These are phyloP conservation scores for Aphidius colemani DNA, from an alignment of 2,888 invertebrate genomes.

Conservation along the genomic window DNA sequence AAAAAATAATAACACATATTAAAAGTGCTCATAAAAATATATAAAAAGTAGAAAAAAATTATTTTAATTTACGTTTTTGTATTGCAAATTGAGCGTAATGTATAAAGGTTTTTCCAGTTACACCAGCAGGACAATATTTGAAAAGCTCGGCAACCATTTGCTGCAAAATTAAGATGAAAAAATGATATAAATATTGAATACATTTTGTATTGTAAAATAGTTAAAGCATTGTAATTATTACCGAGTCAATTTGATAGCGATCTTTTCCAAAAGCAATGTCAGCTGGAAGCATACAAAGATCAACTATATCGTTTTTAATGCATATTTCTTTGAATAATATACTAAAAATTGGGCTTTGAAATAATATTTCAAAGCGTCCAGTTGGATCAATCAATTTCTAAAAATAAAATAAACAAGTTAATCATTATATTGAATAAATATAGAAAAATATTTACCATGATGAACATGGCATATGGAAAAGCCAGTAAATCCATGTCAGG, in stretches of 20 bases:
- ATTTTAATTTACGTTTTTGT: slow-evolving; percentile 12
- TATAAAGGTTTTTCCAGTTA: slow-evolving; percentile 70
- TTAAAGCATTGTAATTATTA: not conserved
- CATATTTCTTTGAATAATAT: slow-evolving; percentile 3
- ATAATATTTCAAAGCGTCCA: slow-evolving; percentile 13
- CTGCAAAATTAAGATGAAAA: not conserved
- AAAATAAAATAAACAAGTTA: not conserved
- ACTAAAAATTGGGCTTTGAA: slow-evolving; percentile 1
- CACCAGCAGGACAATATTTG: slow-evolving; percentile 73
- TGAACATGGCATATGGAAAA: too few species aligned
- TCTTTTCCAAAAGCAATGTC: slow-evolving; percentile 1
- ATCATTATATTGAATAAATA: not conserved
- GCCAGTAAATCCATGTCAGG: too few species aligned
- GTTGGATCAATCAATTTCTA: slow-evolving; percentile 14
- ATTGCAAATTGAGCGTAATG: slow-evolving; percentile 67
- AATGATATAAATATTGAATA: slow-evolving; percentile 4
- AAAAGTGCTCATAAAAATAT: too few species aligned
- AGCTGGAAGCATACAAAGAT: not conserved
- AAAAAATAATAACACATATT: slow-evolving; percentile 31
- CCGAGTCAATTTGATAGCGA: slow-evolving; percentile 2
- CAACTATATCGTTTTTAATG: slow-evolving; percentile 1
- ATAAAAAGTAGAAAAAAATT: too few species aligned
- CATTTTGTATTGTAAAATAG: not conserved
- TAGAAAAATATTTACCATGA: too few species aligned
- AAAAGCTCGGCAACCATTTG: not conserved